Evolutionary conservation across 2,888 invertebrate genomes (phyloP), one percentile per base, ranked within the genome.

Genomic region (Ethmia dodecea): DNA sequence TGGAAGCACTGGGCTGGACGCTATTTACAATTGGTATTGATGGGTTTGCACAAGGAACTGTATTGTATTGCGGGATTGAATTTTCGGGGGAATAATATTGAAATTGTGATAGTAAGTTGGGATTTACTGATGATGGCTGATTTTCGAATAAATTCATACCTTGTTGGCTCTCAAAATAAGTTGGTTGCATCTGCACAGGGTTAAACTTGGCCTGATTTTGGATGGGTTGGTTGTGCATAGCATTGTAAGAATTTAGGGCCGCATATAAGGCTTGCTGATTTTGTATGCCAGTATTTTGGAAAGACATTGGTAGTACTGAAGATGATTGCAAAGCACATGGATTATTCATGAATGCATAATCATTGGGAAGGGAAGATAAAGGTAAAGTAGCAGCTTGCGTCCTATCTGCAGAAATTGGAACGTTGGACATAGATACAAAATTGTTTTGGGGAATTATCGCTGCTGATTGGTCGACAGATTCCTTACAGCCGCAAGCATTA

Each of bases 171-270:
- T n/a, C 28, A 4, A 9, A 13, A 8, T 10, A 9, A n/a, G 15
- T 9, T 28, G 28, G 5, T 15, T 14, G 15, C 10, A 13, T 8
- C n/a, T 14, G n/a, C 10, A 13, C 13, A 22, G 22, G 22, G 5
- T 13, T 28, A 8, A 15, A n/a, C 10, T n/a, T 13, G n/a, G 28
- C 8, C 28, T 35, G 40, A 31, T 25, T 38, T n/a, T 36, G 46
- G 8, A 33, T 22, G 5, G 11, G 29, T 34, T 44, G 42, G 16
- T 33, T 38, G 35, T 46, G 45, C 10, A 38, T 30, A 1, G 43
- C 37, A 28, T 33, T 43, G 8, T 20, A 11, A 16, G 25, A 10
- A 20, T 20, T 14, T 28, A 28, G 28, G 8, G 22, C 5, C 6
- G 15, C 5, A 16, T 31, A n/a, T 4, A 26, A 11, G 10, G 4